These are phyloP conservation scores for Xyrichtys novacula DNA, from an alignment of 2,797 vertebrate species.

Conservation along the genomic window DNA sequence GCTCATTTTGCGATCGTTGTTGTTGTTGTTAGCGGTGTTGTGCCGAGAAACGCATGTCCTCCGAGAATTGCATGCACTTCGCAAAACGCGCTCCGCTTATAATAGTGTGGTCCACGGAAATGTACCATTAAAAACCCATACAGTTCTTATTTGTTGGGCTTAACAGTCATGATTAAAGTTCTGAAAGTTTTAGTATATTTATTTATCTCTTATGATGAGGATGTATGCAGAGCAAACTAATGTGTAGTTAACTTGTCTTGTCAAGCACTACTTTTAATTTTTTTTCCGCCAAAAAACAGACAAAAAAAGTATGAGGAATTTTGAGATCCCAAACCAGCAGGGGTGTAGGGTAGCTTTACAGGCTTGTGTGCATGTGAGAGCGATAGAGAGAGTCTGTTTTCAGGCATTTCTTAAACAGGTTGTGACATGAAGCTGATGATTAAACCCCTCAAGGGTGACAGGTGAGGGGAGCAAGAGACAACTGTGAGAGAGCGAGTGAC, in stretches of 20 bases:
- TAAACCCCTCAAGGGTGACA: conserved; percentile 66
- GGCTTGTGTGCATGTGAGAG: background rate
- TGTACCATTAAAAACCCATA: too few species aligned
- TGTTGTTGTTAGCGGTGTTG: too few species aligned
- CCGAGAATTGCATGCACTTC: too few species aligned
- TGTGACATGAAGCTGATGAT: conserved; percentile 72
- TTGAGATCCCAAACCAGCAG: conserved; percentile 14
- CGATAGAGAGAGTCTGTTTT: conserved; percentile 15
- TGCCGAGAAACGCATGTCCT: too few species aligned
- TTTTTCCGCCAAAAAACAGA: conserved; percentile 8
- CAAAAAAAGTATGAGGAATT: conserved; percentile 7
- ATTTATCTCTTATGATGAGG: conserved; percentile 30
- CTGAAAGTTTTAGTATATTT: too few species aligned
- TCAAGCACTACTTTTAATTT: conserved; percentile 25
- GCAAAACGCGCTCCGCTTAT: too few species aligned
- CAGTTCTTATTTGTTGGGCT: too few species aligned
- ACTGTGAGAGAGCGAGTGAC: conserved; percentile 46
- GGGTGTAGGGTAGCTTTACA: background rate
- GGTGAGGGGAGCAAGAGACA: conserved; percentile 57
- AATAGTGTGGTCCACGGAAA: too few species aligned
- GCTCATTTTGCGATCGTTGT: too few species aligned
- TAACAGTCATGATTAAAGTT: too few species aligned
- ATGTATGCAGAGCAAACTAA: conserved; percentile 8
- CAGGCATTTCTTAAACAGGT: conserved; percentile 50
- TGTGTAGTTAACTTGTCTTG: conserved; percentile 26